Evolutionary conservation across 2,797 vertebrate species (phyloP).

Genomic region (Centroberyx gerrardi): DNA sequence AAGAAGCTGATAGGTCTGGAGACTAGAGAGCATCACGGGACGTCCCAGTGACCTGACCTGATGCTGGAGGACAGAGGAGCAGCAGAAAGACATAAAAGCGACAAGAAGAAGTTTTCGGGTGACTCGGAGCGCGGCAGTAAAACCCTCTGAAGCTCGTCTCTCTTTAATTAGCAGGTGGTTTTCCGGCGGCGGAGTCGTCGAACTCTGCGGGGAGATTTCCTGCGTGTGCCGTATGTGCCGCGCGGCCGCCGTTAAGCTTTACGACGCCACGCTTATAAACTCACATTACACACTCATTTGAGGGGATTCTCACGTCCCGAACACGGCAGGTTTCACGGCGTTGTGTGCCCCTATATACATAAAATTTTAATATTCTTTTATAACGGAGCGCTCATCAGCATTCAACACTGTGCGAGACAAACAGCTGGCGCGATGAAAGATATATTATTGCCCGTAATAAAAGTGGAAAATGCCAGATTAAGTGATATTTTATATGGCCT

Average conservation of each 20-base stretch:
- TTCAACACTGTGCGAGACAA: constrained; percentile 52
- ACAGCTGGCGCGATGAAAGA: constrained; percentile 69
- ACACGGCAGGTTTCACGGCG: too few relatives aligned
- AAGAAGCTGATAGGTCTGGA: too few relatives aligned
- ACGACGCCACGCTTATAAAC: constrained; percentile 24
- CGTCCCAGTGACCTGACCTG: too few relatives aligned
- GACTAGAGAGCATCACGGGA: too few relatives aligned
- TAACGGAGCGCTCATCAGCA: constrained; percentile 54
- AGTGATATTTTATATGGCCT: constrained; percentile 74
- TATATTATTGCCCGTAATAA: constrained; percentile 71
- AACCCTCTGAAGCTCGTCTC: background rate
- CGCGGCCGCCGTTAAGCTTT: constrained; percentile 35
- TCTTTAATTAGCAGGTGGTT: constrained; percentile 11
- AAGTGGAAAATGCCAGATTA: constrained; percentile 76
- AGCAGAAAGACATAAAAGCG: constrained; percentile 12
- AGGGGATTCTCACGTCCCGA: background rate
- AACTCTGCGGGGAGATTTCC: constrained; percentile 19
- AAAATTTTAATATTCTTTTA: constrained; percentile 49
- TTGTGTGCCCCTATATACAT: constrained; percentile 1
- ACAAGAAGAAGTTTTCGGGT: constrained; percentile 11
- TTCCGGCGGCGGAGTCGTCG: too few relatives aligned
- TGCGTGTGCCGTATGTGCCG: constrained; percentile 19
- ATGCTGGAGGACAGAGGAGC: constrained; percentile 13
- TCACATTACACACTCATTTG: constrained; percentile 26
- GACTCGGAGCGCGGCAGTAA: background rate